Evolutionary conservation across 2,113 vertebrate species (phyloP).

Genomic region (Pluvianellus socialis): DNA sequence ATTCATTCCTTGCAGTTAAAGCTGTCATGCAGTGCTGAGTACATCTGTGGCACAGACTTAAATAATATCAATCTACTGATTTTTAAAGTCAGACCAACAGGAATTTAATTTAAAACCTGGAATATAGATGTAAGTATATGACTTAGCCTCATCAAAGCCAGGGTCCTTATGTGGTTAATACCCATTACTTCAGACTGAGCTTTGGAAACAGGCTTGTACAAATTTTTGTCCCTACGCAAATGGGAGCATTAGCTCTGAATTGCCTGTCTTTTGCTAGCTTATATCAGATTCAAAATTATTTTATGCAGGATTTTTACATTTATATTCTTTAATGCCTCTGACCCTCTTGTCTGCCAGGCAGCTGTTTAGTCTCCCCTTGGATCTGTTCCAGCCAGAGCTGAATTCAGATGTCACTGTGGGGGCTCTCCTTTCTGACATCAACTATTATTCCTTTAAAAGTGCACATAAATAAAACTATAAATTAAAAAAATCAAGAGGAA

Average conservation of each 20-base stretch:
- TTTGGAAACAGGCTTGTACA: background rate
- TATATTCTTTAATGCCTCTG: background rate
- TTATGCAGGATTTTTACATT: background rate
- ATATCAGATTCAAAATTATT: background rate
- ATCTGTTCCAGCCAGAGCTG: background rate
- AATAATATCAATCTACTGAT: background rate
- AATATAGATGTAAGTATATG: background rate
- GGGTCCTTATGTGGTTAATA: background rate
- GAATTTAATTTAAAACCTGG: background rate
- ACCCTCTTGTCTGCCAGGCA: background rate
- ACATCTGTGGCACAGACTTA: slow-evolving; percentile 3
- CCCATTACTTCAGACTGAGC: background rate
- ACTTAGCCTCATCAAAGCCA: background rate
- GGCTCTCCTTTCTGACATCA: background rate
- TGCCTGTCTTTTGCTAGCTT: background rate
- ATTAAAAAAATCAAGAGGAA: slow-evolving; percentile 6
- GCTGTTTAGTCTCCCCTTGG: background rate
- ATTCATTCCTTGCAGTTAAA: background rate
- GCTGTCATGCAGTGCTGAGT: background rate
- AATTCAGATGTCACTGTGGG: background rate
- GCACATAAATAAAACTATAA: slow-evolving; percentile 19
- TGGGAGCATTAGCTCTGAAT: background rate
- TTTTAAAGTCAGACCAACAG: background rate
- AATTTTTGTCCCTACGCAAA: background rate
- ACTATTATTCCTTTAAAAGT: background rate